Evolutionary conservation across 2,797 vertebrate species (phyloP).

Genomic region (Poeciliopsis infans): DNA sequence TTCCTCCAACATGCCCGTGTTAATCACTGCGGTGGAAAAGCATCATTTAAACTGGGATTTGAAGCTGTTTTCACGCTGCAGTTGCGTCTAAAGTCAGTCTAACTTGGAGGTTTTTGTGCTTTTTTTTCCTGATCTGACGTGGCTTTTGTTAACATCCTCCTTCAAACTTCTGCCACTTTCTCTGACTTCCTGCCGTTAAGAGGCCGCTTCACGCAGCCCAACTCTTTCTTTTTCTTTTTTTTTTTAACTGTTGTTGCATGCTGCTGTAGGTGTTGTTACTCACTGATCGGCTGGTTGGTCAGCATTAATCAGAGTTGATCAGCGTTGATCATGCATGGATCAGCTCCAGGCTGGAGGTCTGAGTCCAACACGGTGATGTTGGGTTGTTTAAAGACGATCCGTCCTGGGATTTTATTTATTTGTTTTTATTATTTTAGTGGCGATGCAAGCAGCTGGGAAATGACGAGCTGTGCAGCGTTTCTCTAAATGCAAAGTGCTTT

Average conservation of each 20-base stretch:
- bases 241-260: neutral
- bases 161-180: conserved; percentile 45
- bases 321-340: neutral
- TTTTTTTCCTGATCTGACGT: conserved; percentile 11
- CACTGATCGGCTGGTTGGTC: neutral
- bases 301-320: neutral
- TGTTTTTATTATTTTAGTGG: no score
- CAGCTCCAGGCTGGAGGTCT: neutral
- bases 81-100: neutral
- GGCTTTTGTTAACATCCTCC: conserved; percentile 27
- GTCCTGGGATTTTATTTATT: no score
- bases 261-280: neutral
- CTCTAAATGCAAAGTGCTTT: neutral
- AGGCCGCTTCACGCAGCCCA: conserved; percentile 30
- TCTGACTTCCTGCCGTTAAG: conserved; percentile 38
- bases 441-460: neutral
- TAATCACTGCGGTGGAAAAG: neutral
- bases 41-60: no score
- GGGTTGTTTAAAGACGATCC: neutral
- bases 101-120: neutral
- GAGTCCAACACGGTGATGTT: neutral
- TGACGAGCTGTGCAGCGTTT: neutral
- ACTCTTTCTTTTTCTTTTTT: neutral
- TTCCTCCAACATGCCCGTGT: neutral
- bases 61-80: neutral